These are phyloP conservation scores for Halisarca cf. caerulea DNA, from an alignment of 37 sponge, comb jelly and placozoan species.

Conservation along the genomic window DNA sequence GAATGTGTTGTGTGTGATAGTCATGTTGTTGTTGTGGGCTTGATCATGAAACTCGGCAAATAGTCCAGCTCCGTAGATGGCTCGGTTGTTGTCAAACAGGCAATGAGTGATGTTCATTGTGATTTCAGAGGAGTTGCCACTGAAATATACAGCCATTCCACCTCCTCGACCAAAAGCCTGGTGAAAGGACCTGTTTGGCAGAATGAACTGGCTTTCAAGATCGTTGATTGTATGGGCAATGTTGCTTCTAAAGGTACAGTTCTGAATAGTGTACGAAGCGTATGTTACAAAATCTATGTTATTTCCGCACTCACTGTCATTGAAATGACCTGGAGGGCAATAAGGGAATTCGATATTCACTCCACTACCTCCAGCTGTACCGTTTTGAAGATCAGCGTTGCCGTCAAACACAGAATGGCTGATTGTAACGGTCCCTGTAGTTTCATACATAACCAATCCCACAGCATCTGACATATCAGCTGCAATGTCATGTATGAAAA, in stretches of 20 bases:
- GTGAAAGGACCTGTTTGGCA: neutral
- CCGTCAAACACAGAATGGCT: neutral
- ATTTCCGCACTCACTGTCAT: neutral
- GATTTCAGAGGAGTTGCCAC: constrained; percentile 4
- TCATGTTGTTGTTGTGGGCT: neutral
- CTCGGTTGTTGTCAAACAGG: neutral
- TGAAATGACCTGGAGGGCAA: constrained; percentile 10
- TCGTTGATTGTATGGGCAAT: neutral
- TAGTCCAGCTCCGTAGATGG: constrained; percentile 18
- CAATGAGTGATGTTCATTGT: neutral
- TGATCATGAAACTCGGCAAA: constrained; percentile 35
- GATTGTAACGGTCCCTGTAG: neutral
- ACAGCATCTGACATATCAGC: neutral
- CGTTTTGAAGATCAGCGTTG: no score
- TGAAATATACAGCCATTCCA: constrained; percentile 26
- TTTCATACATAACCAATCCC: neutral
- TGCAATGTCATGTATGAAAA: neutral
- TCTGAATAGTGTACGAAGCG: neutral
- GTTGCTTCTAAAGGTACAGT: constrained; percentile 2
- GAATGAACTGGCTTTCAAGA: neutral
- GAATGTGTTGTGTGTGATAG: neutral
- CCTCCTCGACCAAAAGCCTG: constrained; percentile 35
- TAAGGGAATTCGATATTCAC: constrained; percentile 8
- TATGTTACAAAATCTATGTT: neutral
- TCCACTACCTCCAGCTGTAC: neutral